Evolutionary conservation across 2,113 vertebrate species (phyloP).

Genomic region (Nematolebias whitei): DNA sequence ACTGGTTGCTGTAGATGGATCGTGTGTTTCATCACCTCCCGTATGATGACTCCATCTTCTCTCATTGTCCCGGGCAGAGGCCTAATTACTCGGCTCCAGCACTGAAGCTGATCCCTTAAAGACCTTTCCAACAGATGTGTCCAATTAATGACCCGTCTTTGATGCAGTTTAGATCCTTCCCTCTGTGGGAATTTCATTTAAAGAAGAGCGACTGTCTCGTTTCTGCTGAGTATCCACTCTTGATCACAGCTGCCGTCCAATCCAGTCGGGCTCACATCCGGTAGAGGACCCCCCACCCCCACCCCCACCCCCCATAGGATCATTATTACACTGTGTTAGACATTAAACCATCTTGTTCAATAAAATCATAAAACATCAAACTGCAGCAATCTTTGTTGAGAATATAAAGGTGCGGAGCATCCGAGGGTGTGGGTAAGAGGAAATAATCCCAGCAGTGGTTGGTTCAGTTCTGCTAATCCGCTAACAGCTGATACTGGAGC

Average conservation of each 20-base stretch:
- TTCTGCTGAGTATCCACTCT: conserved; percentile 42
- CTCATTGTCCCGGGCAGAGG: conserved; percentile 56
- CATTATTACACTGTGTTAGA: conserved; percentile 40
- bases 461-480: too few species aligned
- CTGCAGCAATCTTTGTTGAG: conserved; percentile 28
- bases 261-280: conserved; percentile 13
- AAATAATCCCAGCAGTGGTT: too few species aligned
- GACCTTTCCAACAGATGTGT: conserved; percentile 68
- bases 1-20: conserved; percentile 58
- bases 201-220: conserved; percentile 50
- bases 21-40: conserved; percentile 70
- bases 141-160: conserved; percentile 72
- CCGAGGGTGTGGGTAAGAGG: too few species aligned
- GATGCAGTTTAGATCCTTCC: conserved; percentile 57
- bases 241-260: conserved; percentile 41
- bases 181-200: conserved; percentile 68
- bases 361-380: conserved; percentile 25
- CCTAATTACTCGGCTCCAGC: too few species aligned
- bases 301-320: too few species aligned
- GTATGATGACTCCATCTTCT: conserved; percentile 51
- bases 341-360: conserved; percentile 29
- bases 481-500: too few species aligned
- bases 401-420: not conserved
- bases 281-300: too few species aligned
- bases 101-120: conserved; percentile 56